Evolutionary conservation across 1,140 invertebrate species (phyloP), one percentile per base, ranked within the genome.

Genomic region (Aphidius gifuensis): DNA sequence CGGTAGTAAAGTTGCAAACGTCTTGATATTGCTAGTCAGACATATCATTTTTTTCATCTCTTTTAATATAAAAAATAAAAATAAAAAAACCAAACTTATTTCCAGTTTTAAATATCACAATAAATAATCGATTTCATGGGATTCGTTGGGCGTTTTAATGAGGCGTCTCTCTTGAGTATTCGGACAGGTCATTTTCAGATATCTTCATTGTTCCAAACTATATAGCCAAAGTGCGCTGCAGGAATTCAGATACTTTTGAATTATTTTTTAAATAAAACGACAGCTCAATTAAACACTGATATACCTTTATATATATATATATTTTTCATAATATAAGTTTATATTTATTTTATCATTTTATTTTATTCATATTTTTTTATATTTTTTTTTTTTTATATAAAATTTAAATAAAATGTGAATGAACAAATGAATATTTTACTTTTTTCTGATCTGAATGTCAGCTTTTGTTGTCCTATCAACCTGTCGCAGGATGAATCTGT

Each of bases 111-210:
- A 71, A 69, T 71, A 69, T 69, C 73, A 65, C 70, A 68, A 73
- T 76, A 76, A 76, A 75, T 76, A 76, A 75, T 74, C 73, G 69
- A 73, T 74, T 76, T 73, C 74, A 74, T 69, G 73, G 69, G 48
- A 56, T 59, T 54, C 65, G 68, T 74, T 73, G 74, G 74, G 71
- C 54, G 69, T 68, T 71, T 71, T 74, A 74, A 74, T 74, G 70
- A 75, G 69, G 23, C 66, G 66, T 53, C 51, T 44, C 11, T 39
- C 43, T 32, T 32, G 23, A 32, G 46, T 53, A 57, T 46, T 40
- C 40, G 16, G 55, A 62, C 54, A 50, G 42, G 43, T 32, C 55
- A 62, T 48, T 48, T 21, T 54, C 47, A 59, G 46, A 44, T 46
- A n/a, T 60, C 45, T 53, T 58, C 54, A 46, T 45, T 47, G 23